Percentiles rank a stretch among this genome's conserved stretches.
Evolutionary conservation across 2,888 invertebrate species (phyloP).

Genomic region (Pyrgus malvae): DNA sequence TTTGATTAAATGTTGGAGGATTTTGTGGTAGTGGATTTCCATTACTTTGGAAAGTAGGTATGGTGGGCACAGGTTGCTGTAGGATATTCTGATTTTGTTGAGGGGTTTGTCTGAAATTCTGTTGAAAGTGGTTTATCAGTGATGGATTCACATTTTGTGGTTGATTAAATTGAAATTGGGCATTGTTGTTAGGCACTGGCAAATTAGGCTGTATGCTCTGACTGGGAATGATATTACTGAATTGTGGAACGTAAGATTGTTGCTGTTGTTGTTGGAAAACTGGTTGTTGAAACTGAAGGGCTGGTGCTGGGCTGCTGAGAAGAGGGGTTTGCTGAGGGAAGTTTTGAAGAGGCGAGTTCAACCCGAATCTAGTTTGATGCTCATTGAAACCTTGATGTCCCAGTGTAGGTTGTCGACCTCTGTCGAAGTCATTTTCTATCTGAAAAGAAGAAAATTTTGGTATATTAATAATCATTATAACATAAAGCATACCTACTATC

Average conservation of each 20-base stretch:
- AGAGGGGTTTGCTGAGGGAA: conserved; percentile 58
- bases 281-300: conserved; percentile 59
- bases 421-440: conserved; percentile 77
- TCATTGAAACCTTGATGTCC: conserved; percentile 70
- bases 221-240: conserved; percentile 56
- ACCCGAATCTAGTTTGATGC: conserved; percentile 73
- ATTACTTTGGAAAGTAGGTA: conserved; percentile 60
- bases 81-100: conserved; percentile 58
- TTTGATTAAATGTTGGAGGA: conserved; percentile 51
- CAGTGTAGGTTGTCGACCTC: conserved; percentile 66
- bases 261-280: conserved; percentile 53
- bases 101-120: conserved; percentile 52
- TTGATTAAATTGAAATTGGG: conserved; percentile 57
- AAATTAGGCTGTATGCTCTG: conserved; percentile 52
- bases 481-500: too few relatives aligned
- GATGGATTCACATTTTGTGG: conserved; percentile 48
- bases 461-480: neutral
- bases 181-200: conserved; percentile 44
- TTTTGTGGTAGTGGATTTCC: conserved; percentile 55
- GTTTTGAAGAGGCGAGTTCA: conserved; percentile 66
- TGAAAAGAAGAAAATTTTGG: conserved; percentile 50
- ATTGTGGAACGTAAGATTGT: conserved; percentile 66
- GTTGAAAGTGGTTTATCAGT: conserved; percentile 49
- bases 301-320: conserved; percentile 55
- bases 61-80: conserved; percentile 56